phyloP scores from a whole-genome alignment of 1,140 invertebrate genomes.

The Amyelois transitella region DNA sequence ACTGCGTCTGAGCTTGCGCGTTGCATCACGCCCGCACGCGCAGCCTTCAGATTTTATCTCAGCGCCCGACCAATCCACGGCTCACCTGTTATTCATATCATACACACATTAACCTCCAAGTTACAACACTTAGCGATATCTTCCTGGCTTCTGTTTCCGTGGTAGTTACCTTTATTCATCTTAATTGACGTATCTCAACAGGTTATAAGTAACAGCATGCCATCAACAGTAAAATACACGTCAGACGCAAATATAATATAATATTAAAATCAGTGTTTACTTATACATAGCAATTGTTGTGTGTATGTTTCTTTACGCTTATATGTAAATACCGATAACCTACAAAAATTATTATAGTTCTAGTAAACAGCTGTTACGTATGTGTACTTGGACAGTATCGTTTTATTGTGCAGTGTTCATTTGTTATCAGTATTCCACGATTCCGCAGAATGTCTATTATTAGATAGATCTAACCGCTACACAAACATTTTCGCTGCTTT shows the following conservation, averaged over 20 bases:
- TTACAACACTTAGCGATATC: conserved; percentile 30
- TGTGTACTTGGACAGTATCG: background rate
- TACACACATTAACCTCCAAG: conserved; percentile 46
- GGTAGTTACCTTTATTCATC: conserved; percentile 14
- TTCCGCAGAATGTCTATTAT: background rate
- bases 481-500: background rate
- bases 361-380: background rate
- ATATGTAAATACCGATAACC: background rate
- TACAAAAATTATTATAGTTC: background rate
- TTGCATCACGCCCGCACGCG: conserved; percentile 43
- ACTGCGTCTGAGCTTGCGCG: conserved; percentile 48
- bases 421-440: background rate
- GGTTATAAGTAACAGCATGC: background rate
- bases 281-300: background rate
- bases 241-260: background rate
- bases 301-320: background rate
- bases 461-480: background rate
- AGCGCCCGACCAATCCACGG: conserved; percentile 28
- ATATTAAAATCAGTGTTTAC: background rate
- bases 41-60: conserved; percentile 59
- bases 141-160: conserved; percentile 39
- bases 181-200: conserved; percentile 7
- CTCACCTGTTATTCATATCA: conserved; percentile 44
- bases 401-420: background rate
- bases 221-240: background rate